A percentile compares a stretch with the other conserved stretches of the same genome.
These are phyloP conservation scores for Trematocara zebra DNA, from an alignment of 2,113 vertebrate genomes.

Conservation along the genomic window DNA sequence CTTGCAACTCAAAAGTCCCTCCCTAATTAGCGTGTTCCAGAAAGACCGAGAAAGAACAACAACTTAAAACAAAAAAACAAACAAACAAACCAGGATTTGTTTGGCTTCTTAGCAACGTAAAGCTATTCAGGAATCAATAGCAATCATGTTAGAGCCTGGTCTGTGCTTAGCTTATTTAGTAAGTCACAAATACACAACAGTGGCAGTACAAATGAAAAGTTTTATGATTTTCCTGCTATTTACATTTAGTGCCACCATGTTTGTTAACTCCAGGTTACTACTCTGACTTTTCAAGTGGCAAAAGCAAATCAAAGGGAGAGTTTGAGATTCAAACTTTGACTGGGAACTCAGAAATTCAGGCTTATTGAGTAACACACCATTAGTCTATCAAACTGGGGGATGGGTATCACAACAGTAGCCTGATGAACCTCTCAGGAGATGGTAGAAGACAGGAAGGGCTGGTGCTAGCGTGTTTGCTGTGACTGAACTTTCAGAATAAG, in stretches of 20 bases:
- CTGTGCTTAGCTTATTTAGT: neutral
- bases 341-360: neutral
- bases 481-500: neutral
- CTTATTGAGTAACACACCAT: neutral
- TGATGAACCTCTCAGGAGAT: neutral
- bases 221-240: neutral
- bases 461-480: neutral
- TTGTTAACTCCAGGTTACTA: neutral
- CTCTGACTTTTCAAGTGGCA: neutral
- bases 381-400: neutral
- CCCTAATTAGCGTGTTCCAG: neutral
- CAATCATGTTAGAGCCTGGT: neutral
- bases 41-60: neutral
- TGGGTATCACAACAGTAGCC: neutral
- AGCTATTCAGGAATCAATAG: neutral
- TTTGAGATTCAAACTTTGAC: neutral
- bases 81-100: neutral
- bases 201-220: neutral
- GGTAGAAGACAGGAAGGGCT: neutral
- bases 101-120: neutral
- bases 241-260: neutral
- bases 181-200: neutral
- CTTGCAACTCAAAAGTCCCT: neutral
- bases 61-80: neutral
- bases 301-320: neutral